These are phyloP conservation scores for Chaetogeoica ovagalla DNA, from an alignment of 2,888 invertebrate species.

Conservation along the genomic window DNA sequence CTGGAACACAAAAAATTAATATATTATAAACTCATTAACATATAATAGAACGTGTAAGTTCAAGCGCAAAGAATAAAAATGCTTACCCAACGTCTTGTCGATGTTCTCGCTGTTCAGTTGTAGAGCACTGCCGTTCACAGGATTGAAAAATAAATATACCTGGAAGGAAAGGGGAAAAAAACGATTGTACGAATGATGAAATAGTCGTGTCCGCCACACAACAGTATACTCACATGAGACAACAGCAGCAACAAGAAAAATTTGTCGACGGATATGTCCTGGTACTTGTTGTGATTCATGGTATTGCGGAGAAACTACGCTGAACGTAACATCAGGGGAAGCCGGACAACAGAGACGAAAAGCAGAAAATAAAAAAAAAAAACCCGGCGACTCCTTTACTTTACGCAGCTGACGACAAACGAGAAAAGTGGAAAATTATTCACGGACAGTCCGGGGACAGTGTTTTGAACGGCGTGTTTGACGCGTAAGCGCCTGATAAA, in stretches of 20 bases:
- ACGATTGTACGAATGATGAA: background rate
- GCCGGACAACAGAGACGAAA: background rate
- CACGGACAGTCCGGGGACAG: too few relatives aligned
- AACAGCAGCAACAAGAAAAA: constrained; percentile 15
- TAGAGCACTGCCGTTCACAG: constrained; percentile 32
- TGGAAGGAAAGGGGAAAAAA: background rate
- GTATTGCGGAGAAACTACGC: background rate
- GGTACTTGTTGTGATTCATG: constrained; percentile 39
- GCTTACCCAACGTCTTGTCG: constrained; percentile 54
- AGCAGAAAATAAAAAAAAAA: background rate
- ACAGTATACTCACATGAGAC: constrained; percentile 4
- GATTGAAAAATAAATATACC: constrained; percentile 14
- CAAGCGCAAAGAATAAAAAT: background rate
- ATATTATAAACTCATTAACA: background rate
- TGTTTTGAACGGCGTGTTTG: too few relatives aligned
- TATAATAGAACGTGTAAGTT: too few relatives aligned
- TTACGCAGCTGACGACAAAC: too few relatives aligned
- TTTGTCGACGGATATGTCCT: constrained; percentile 10
- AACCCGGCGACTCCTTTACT: too few relatives aligned
- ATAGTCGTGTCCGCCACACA: background rate
- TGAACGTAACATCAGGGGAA: constrained; percentile 22
- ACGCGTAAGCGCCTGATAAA: too few relatives aligned
- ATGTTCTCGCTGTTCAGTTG: constrained; percentile 46
- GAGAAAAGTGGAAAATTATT: too few relatives aligned
- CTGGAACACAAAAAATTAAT: constrained; percentile 65